Base-by-base conservation (phyloP, 2,888 invertebrate genomes). In the Drosophila eohydei region DNA sequence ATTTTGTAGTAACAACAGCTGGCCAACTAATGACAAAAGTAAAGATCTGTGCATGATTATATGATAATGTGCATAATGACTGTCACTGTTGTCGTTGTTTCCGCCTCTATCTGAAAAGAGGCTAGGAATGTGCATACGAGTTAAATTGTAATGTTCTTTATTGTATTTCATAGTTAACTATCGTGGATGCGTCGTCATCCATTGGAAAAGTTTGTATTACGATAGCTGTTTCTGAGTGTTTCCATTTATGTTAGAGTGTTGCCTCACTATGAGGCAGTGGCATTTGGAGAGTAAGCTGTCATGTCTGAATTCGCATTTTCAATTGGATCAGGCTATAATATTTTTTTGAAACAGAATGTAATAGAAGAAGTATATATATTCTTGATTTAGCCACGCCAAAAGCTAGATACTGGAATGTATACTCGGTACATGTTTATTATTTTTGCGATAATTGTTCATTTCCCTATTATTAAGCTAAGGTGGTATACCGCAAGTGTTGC, bases 71-170 rank as follows among this genome's bases (percentile, higher is more conserved):
- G 54, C 75, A 83, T 83, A 81, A 83, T 87, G 76, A 66, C 71
- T 54, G 74, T 14, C 75, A 75, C 51, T 74, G 63, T 71, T 72
- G 57, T 64, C 52, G 41, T 43, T 43, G 30, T 41, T 55, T 32
- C 16, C 8, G 12, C 28, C 26, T 51, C 57, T 36, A 32, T 58
- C 21, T 51, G 34, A 21, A 34, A 16, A 21, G 14, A 14, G 16
- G 36, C 44, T 30, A 60, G 64, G 43, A 34, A 63, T 73, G 70
- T 62, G 69, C 69, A 64, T 67, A 70, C 54, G 58, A 80, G 73
- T 85, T 72, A 76, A 72, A 78, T 85, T 78, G 88, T 88, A 88
- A 84, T 84, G 83, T 72, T 85, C 82, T 82, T 88, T 80, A 84
- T 81, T 87, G 82, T 84, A 83, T 87, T 83, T 81, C 68, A 78